phyloP scores from a whole-genome alignment of 2,888 invertebrate genomes.

The Drosophila nr. medialis region DNA sequence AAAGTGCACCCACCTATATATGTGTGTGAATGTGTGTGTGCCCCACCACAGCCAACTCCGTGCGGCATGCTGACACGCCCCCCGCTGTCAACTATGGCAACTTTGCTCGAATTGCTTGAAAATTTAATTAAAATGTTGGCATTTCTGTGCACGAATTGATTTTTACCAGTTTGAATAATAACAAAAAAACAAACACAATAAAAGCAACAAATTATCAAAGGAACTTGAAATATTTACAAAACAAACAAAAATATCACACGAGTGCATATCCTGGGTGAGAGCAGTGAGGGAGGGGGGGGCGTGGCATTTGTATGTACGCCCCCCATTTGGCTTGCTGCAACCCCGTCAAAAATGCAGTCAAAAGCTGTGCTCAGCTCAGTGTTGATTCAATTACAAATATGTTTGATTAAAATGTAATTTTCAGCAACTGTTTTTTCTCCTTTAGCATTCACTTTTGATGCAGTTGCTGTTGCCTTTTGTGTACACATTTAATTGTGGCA shows the following conservation, averaged over 20 bases:
- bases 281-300: slow-evolving; percentile 8
- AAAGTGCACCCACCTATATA: slow-evolving; percentile 50
- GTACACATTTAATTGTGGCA: slow-evolving; percentile 28
- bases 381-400: slow-evolving; percentile 57
- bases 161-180: slow-evolving; percentile 39
- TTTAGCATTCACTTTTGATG: not conserved
- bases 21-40: slow-evolving; percentile 1
- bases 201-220: slow-evolving; percentile 27
- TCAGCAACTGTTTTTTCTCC: slow-evolving; percentile 6
- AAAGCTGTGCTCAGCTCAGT: slow-evolving; percentile 25
- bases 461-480: slow-evolving; percentile 11
- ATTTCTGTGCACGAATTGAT: slow-evolving; percentile 62
- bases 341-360: slow-evolving; percentile 15
- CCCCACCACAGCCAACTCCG: not conserved
- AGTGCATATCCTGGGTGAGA: slow-evolving; percentile 5
- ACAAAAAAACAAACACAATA: slow-evolving; percentile 10
- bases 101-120: slow-evolving; percentile 67
- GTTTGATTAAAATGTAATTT: slow-evolving; percentile 49
- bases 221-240: slow-evolving; percentile 35
- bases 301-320: slow-evolving; percentile 13
- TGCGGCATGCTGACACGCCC: not conserved
- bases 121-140: slow-evolving; percentile 75
- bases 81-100: slow-evolving; percentile 57
- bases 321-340: slow-evolving; percentile 11
- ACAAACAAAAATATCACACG: slow-evolving; percentile 17